These are phyloP conservation scores for Daboia siamensis DNA, from an alignment of 2,113 vertebrate species.

Conservation along the genomic window DNA sequence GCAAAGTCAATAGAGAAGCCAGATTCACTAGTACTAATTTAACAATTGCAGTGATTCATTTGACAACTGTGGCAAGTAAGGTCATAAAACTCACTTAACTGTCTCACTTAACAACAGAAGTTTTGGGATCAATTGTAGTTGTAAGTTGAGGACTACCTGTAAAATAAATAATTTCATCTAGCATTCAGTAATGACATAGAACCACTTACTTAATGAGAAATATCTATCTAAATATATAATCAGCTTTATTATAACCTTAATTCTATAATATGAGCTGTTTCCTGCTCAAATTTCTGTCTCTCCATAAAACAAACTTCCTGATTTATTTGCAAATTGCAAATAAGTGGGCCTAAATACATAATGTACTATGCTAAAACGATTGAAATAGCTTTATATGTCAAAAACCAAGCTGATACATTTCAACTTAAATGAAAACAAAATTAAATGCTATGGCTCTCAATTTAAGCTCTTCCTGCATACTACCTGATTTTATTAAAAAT, in stretches of 20 bases:
- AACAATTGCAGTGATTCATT: not conserved
- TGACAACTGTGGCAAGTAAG: not conserved
- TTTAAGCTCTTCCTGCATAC: not conserved
- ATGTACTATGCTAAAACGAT: not conserved
- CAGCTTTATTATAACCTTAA: not conserved
- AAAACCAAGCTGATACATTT: not conserved
- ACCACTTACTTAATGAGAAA: not conserved
- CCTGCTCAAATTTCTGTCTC: not conserved
- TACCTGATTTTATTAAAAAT: not conserved
- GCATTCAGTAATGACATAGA: not conserved
- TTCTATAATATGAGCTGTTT: not conserved
- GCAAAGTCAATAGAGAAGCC: not conserved
- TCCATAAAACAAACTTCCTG: not conserved
- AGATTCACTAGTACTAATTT: not conserved
- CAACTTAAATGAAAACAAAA: not conserved
- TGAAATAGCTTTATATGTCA: not conserved
- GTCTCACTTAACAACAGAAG: not conserved
- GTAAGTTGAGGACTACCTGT: not conserved
- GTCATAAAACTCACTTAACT: not conserved
- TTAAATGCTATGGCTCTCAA: not conserved
- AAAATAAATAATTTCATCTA: not conserved
- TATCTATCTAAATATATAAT: not conserved
- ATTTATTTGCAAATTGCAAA: not conserved
- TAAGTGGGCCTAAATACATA: not conserved
- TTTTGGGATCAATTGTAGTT: not conserved